These are phyloP conservation scores for Syngnathoides biaculeatus DNA, from an alignment of 2,113 vertebrate species.

Conservation along the genomic window DNA sequence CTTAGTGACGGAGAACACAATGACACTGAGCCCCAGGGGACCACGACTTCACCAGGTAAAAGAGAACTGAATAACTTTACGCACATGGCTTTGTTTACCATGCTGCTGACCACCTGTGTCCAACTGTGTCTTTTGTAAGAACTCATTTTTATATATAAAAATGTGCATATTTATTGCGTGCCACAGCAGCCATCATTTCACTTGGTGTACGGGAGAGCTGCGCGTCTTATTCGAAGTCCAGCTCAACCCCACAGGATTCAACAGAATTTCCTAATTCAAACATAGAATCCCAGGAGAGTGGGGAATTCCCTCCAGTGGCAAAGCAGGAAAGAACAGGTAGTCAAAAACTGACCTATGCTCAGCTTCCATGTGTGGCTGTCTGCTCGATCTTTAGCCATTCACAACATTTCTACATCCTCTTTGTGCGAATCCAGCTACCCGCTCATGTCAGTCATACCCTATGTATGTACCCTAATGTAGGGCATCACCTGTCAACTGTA, in stretches of 20 bases:
- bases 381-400: background rate
- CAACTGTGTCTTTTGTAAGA: background rate
- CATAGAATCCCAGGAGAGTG: constrained; percentile 43
- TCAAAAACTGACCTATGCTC: background rate
- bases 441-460: background rate
- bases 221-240: constrained; percentile 11
- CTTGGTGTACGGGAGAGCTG: constrained; percentile 48
- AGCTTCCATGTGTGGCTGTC: background rate
- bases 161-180: background rate
- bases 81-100: background rate
- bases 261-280: constrained; percentile 20
- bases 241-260: constrained; percentile 19
- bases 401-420: background rate
- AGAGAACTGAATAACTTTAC: background rate
- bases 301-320: constrained; percentile 7
- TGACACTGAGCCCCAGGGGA: constrained; percentile 7
- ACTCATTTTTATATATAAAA: background rate
- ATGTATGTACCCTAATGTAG: background rate
- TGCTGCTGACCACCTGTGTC: background rate
- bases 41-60: constrained; percentile 38
- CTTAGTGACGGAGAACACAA: constrained; percentile 32
- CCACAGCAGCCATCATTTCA: constrained; percentile 38
- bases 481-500: background rate
- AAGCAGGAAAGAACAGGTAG: constrained; percentile 77
- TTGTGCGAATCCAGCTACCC: constrained; percentile 4